Base-by-base conservation (phyloP, 2,797 vertebrate species). In the Lophotriccus pileatus region DNA sequence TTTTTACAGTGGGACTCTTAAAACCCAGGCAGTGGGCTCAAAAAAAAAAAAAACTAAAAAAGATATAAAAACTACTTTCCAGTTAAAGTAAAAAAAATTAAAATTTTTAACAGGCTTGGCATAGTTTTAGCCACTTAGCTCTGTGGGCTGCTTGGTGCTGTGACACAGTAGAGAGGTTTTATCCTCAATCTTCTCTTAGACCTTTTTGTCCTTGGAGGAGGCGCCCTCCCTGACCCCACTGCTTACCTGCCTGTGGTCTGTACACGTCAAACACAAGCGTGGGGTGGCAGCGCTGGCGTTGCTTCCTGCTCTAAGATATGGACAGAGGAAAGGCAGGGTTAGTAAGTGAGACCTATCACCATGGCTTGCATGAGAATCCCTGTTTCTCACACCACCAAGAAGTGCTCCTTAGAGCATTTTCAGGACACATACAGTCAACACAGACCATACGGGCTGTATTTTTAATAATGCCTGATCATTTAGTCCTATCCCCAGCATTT, bases 191-290 rank as follows among this genome's bases (percentile, higher is more conserved):
- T 84, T 66, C 52, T 56, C 47, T 70, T 62, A 84, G 60, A 64
- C n/a, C 14, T 74, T 88, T 52, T n/a, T 70, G 28, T 36, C 80
- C 60, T 53, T 62, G 30, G 41, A 69, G 67, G 34, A 52, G 56
- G 9, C 3, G 4, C 39, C 49, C 18, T 64, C 3, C 41, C 37
- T 1, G 0, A 10, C n/a, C 21, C 12, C 3, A 2, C 14, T 41
- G 52, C 92, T 96, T 96, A 97, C 97, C 97, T 97, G 92, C 23
- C 44, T 8, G 2, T 60, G 20, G 8, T n/a, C 81, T 62, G 75
- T 60, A 7, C 70, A 98, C 5, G 2, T 56, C 62, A 74, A 63
- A 52, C 96, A 97, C 36, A 60, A 32, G 52, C 7, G 67, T 27
- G 81, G 34, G 49, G 73, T 79, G 30, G 74, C 66, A 39, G 78